Base-by-base conservation (phyloP, 1,140 invertebrate genomes). In the Chrysomallon squamiferum region DNA sequence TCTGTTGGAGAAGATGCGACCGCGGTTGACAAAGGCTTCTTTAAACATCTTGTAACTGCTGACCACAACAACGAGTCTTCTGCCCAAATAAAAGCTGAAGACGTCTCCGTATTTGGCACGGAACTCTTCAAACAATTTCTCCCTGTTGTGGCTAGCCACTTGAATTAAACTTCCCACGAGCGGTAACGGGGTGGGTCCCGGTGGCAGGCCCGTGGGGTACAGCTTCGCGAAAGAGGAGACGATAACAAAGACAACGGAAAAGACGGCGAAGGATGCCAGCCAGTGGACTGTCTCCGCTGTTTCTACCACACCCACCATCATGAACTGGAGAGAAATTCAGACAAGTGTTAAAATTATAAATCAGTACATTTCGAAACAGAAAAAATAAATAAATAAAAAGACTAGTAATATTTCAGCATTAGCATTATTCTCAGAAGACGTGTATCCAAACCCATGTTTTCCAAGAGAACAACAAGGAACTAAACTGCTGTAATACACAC, bases 1-100 rank as follows among this genome's bases (percentile, higher is more conserved):
- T 13, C 74, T 30, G 43, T 69, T 49, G 15, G 68, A 67, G 41
- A 74, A 76, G 27, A 69, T 22, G 18, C 68, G 50, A 6, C 65
- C 71, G n/a, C 65, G 62, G 58, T 69, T 74, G 7, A 74, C 66
- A 32, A 76, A 60, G 3, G 71, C 65, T 4, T 76, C 71, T 29
- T 72, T 66, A 9, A 76, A 61, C 6, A 52, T 58, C 4, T 57
- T 50, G 41, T 62, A 73, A 15, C 71, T 65, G 54, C 68, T 75
- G 13, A 75, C 15, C 1, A 75, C 62, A 0, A 76, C 69, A 4
- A 70, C 35, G 13, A 69, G 56, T 9, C 66, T 50, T 27, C 35
- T 30, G 13, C 74, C 74, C 3, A 74, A 3, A 7, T 61, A 64
- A 18, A 71, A 50, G 54, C 63, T 64, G 61, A 68, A 71, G 3